phyloP scores from a whole-genome alignment of 2,888 invertebrate genomes.

The Ariolimax columbianus region DNA sequence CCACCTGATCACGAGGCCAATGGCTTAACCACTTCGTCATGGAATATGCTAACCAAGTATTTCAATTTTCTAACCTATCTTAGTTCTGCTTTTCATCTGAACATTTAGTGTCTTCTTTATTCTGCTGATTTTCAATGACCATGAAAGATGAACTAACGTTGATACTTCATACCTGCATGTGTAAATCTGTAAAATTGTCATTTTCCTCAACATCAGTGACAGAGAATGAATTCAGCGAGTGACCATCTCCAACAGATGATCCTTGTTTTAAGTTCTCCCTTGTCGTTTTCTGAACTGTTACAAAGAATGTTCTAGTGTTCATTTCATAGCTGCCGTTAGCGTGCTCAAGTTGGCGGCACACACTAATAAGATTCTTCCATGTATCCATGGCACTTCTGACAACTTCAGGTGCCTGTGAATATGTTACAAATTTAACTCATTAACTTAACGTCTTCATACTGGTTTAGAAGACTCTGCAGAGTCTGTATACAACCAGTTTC shows the following conservation, averaged over 20 bases:
- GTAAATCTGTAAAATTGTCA: constrained; percentile 1
- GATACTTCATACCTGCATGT: constrained; percentile 20
- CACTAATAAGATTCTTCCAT: constrained; percentile 6
- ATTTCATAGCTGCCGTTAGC: constrained; percentile 5
- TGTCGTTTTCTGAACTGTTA: constrained; percentile 19
- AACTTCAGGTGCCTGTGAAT: constrained; percentile 25
- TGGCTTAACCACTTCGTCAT: too few relatives aligned
- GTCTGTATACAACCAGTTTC: too few relatives aligned
- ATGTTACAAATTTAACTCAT: not conserved
- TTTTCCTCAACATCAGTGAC: not conserved
- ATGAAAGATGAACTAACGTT: not conserved
- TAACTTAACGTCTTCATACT: too few relatives aligned
- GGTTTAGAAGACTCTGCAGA: too few relatives aligned
- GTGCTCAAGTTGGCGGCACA: not conserved
- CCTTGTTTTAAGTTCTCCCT: constrained; percentile 4
- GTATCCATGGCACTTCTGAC: not conserved
- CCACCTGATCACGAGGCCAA: too few relatives aligned
- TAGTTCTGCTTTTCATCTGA: too few relatives aligned
- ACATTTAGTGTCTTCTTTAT: too few relatives aligned
- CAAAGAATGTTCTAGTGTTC: not conserved
- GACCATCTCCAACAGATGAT: not conserved
- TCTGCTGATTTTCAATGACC: not conserved
- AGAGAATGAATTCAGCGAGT: not conserved
- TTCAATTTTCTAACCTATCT: too few relatives aligned
- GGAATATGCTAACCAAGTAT: too few relatives aligned